Evolutionary conservation across 2,797 vertebrate species (phyloP), one percentile per base, ranked within the genome.

Genomic region (Ficedula albicollis): DNA sequence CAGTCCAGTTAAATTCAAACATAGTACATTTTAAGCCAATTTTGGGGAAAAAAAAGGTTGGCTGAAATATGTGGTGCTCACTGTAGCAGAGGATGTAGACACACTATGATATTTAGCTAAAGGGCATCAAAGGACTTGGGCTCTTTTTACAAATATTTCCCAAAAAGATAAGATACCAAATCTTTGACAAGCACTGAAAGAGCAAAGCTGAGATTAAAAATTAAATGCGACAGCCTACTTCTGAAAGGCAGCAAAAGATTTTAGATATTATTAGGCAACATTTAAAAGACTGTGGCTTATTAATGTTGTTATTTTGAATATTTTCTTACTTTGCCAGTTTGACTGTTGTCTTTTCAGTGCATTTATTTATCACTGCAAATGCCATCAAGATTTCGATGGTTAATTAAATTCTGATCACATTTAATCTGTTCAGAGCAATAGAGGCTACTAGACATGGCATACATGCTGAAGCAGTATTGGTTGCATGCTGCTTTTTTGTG

Each of bases 341-440:
- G 83, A 54, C 83, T 93, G 56, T 95, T 96, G 70, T 92, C 48
- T 96, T 87, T 84, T 70, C 44, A 82, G 79, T 93, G 60, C 38
- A 69, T 92, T 96, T 89, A 83, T 89, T 90, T 96, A 41, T 70
- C 16, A 77, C 90, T 97, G 95, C 60, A 97, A 96, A 96, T 94
- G 79, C 68, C 82, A 94, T 96, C 93, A 95, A 83, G 72, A 78
- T 96, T 97, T 97, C 74, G 66, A 82, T 72, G 68, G 76, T 91
- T 95, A 97, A 95, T 96, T 96, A 96, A 81, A 49, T 97, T 95
- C 60, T 91, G 77, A 73, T 96, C 79, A 84, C 90, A 70, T 77
- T 88, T 87, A 80, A 67, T 93, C 64, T 69, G 20, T 77, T 89
- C 80, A 81, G 43, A 73, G 56, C 36, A 85, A 43, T 25, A 84